These are phyloP conservation scores for Ochropleura plecta DNA, from an alignment of 2,888 invertebrate species.

Conservation along the genomic window DNA sequence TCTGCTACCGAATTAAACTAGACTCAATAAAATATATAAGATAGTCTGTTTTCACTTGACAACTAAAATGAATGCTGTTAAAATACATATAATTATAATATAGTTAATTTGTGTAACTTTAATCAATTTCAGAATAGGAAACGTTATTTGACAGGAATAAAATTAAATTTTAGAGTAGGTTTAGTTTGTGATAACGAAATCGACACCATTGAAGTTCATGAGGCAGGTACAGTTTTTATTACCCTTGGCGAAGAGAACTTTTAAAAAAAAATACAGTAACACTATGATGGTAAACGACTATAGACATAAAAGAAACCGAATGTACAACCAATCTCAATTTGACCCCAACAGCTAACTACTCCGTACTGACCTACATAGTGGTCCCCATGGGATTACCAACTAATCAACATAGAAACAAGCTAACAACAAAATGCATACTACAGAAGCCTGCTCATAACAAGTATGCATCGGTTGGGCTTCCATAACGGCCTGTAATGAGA, in stretches of 20 bases:
- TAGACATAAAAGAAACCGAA: neutral
- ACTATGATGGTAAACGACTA: neutral
- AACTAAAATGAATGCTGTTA: too few species aligned
- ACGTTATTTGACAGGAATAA: too few species aligned
- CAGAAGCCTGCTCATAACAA: slow-evolving; percentile 59
- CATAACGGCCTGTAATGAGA: slow-evolving; percentile 67
- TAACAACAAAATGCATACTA: slow-evolving; percentile 52
- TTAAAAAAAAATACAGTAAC: neutral
- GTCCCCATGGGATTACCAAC: slow-evolving; percentile 30
- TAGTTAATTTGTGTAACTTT: too few species aligned
- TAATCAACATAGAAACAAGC: slow-evolving; percentile 53
- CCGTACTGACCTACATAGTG: slow-evolving; percentile 23
- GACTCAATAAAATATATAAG: too few species aligned
- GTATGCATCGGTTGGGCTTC: slow-evolving; percentile 73
- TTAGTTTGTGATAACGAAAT: too few species aligned
- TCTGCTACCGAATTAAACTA: too few species aligned
- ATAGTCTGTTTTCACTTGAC: too few species aligned
- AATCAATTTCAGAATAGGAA: too few species aligned
- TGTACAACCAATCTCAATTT: neutral
- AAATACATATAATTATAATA: too few species aligned
- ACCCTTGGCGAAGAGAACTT: neutral
- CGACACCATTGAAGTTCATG: too few species aligned
- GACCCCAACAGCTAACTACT: slow-evolving; percentile 7
- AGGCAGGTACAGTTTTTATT: neutral
- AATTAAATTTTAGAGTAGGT: too few species aligned